phyloP scores from a whole-genome alignment of 2,113 vertebrate genomes.

The Phainopepla nitens region DNA sequence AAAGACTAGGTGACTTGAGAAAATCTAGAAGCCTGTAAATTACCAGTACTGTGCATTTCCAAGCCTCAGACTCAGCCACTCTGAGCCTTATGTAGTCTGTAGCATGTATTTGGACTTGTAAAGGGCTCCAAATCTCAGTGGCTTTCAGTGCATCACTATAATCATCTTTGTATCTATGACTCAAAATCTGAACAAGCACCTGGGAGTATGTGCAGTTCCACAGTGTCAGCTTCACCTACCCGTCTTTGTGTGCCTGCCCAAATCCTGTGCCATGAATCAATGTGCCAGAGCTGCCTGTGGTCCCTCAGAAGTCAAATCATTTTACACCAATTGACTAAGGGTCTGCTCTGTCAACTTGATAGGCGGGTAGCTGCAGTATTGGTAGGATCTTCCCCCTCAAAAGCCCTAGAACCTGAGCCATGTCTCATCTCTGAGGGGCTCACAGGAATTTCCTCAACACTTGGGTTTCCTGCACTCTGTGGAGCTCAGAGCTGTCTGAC shows the following conservation, averaged over 20 bases:
- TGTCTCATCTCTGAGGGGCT: not conserved
- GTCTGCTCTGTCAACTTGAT: not conserved
- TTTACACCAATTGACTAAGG: not conserved
- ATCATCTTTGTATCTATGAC: not conserved
- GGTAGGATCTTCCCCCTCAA: not conserved
- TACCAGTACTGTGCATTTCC: not conserved
- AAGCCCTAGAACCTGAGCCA: not conserved
- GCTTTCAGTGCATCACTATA: not conserved
- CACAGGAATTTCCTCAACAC: not conserved
- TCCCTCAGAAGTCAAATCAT: not conserved
- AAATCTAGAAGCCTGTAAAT: not conserved
- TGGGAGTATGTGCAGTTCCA: not conserved
- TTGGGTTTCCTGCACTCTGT: not conserved
- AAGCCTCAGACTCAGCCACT: not conserved
- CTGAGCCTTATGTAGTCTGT: not conserved
- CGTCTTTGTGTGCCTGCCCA: not conserved
- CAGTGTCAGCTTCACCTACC: not conserved
- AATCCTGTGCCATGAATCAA: not conserved
- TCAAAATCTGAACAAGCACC: not conserved
- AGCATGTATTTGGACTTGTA: not conserved
- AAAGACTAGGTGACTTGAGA: not conserved
- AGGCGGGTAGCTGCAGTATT: not conserved
- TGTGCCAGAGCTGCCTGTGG: not conserved
- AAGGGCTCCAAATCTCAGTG: not conserved
- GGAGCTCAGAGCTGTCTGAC: not conserved